phyloP scores from a whole-genome alignment of 2,113 vertebrate genomes.

The Naja naja region DNA sequence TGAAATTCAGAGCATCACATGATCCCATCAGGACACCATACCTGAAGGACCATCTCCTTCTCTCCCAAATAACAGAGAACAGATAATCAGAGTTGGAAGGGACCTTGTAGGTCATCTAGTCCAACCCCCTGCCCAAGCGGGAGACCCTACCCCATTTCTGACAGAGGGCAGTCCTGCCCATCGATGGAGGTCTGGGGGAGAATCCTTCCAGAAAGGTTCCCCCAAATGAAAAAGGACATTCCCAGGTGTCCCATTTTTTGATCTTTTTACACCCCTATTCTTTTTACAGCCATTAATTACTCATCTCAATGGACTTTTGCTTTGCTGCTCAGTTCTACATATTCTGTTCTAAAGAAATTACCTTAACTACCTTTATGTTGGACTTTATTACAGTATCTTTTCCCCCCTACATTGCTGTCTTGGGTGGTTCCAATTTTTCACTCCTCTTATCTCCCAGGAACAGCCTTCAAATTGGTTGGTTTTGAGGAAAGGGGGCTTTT shows the following conservation, averaged over 20 bases:
- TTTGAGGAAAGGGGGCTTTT: not conserved
- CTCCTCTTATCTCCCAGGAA: not conserved
- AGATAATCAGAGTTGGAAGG: no score
- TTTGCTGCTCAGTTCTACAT: not conserved
- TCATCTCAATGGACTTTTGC: not conserved
- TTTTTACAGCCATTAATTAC: not conserved
- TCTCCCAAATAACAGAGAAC: not conserved
- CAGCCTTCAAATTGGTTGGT: not conserved
- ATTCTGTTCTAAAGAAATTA: not conserved
- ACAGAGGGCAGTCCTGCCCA: not conserved
- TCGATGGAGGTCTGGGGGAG: not conserved
- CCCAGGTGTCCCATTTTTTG: not conserved
- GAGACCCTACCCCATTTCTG: no score
- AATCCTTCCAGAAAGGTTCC: not conserved
- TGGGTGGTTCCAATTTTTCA: not conserved
- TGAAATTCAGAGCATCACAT: not conserved
- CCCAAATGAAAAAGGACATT: not conserved
- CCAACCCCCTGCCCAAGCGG: no score
- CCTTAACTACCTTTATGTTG: not conserved
- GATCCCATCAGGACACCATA: not conserved
- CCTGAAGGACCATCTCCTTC: not conserved
- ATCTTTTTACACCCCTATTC: not conserved
- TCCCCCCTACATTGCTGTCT: not conserved
- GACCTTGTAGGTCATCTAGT: no score
- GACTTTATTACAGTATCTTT: not conserved